phyloP scores from a whole-genome alignment of 2,888 invertebrate genomes.

The Tridacna gigas region DNA sequence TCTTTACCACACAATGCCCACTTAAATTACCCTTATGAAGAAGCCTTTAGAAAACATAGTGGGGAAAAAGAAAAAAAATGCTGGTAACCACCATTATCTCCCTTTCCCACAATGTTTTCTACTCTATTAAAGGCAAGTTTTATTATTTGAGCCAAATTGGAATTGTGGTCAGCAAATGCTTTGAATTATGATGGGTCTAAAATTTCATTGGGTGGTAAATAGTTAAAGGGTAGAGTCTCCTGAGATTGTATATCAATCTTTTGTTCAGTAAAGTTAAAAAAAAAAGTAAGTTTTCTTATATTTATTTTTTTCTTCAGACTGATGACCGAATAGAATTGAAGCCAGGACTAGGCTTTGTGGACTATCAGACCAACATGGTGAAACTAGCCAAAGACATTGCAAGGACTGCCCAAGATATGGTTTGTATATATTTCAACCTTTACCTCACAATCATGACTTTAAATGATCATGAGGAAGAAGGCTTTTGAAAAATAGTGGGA shows the following conservation, averaged over 20 bases:
- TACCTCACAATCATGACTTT: too few species aligned
- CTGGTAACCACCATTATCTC: too few species aligned
- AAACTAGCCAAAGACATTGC: constrained; percentile 97
- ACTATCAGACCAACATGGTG: constrained; percentile 99
- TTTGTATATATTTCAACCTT: constrained; percentile 84
- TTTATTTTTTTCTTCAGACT: constrained; percentile 68
- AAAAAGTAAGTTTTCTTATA: not conserved
- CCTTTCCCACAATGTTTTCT: too few species aligned
- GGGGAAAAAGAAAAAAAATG: too few species aligned
- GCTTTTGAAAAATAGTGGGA: too few species aligned
- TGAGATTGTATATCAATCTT: not conserved
- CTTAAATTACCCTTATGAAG: too few species aligned
- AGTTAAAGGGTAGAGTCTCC: not conserved
- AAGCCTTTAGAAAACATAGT: too few species aligned
- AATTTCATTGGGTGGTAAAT: not conserved
- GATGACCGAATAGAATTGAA: constrained; percentile 76
- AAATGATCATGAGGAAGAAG: too few species aligned
- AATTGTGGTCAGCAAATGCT: not conserved
- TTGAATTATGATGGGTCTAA: not conserved
- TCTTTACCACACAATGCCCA: too few species aligned
- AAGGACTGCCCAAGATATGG: constrained; percentile 96
- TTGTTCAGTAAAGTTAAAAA: not conserved
- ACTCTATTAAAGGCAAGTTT: too few species aligned
- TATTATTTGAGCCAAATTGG: too few species aligned
- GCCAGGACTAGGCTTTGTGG: constrained; percentile 89